Base-by-base conservation (phyloP, 2,888 invertebrate genomes). In the Heliconius aoede region DNA sequence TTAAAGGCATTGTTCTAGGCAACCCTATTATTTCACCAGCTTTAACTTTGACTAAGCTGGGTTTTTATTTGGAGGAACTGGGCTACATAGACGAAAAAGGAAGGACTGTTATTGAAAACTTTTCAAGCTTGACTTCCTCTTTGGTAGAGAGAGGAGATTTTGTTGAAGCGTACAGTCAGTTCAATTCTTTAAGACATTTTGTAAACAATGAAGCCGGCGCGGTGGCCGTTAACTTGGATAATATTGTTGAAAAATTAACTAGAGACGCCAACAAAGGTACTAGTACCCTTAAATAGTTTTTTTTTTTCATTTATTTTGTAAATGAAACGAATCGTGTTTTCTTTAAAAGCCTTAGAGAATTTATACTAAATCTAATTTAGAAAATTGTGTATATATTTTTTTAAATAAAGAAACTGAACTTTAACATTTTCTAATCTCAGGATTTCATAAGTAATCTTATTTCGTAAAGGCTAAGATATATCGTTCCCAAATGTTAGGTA, bases 1-100 rank as follows among this genome's bases (percentile, higher is more conserved):
- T 98, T 75, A 94, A 95, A 85, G 98, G 98, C 1, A 95, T 98
- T 13, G 96, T 96, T 3, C 90, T 98, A 77, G 98, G 97, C 4
- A 98, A 98, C 89, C 96, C 97, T 0, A 97, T 98, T 96, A 96
- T 98, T 72, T 97, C 97, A 0, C 98, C 98, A 9, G 88, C 90
- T 3, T 60, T 89, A 21, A 88, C 85, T 1, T 83, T 93, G 40
- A 88, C 89, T 0, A 89, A 90, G 81, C 87, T 94, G 8, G 92
- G 93, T 4, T 91, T 91, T 81, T 94, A 94, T 80, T 86, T 94
- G 4, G 92, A 93, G 79, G 91, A 94, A 77, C 86, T 92, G 90
- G 97, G 96, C 4, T 95, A 97, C 84, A 95, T 98, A 26, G 97
- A 97, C 86, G 91, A 91, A 55, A 86, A 88, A 61, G 97, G 97